These are phyloP conservation scores for Cephalopachus bancanus DNA, from an alignment of 2,797 vertebrate species.

Conservation along the genomic window DNA sequence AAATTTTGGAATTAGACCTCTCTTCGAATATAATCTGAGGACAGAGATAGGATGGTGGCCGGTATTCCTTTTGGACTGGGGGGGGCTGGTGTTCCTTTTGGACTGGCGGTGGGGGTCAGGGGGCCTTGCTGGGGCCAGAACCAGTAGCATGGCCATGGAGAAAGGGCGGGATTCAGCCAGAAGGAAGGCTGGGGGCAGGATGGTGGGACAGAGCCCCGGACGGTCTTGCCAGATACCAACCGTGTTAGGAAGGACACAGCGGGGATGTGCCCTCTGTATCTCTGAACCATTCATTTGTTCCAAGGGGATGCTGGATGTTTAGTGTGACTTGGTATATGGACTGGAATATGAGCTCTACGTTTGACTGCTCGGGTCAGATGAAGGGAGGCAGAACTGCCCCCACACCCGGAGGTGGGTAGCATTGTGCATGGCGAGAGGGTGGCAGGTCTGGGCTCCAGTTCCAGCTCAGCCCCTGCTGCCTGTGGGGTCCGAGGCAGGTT, in stretches of 20 bases:
- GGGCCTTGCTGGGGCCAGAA: background rate
- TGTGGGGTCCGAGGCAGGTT: background rate
- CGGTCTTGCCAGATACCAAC: background rate
- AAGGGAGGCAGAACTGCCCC: background rate
- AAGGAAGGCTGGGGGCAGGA: background rate
- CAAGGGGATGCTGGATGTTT: background rate
- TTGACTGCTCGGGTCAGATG: too few relatives aligned
- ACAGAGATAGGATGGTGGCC: background rate
- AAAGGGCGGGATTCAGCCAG: background rate
- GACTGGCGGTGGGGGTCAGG: background rate
- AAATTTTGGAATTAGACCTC: constrained; percentile 42
- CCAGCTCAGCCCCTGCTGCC: background rate
- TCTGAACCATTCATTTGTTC: background rate
- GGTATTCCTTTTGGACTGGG: background rate
- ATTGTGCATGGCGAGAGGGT: background rate
- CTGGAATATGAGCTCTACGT: background rate
- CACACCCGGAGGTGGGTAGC: background rate
- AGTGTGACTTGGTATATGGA: too few relatives aligned
- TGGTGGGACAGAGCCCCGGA: background rate
- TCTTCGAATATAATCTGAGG: constrained; percentile 2
- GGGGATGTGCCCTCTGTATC: background rate
- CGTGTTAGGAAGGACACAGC: background rate
- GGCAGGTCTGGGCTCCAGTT: background rate
- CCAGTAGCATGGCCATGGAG: background rate
- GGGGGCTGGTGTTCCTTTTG: background rate